Conservation (phyloP, 2,888 invertebrate species). For the Mesoligia furuncula region DNA sequence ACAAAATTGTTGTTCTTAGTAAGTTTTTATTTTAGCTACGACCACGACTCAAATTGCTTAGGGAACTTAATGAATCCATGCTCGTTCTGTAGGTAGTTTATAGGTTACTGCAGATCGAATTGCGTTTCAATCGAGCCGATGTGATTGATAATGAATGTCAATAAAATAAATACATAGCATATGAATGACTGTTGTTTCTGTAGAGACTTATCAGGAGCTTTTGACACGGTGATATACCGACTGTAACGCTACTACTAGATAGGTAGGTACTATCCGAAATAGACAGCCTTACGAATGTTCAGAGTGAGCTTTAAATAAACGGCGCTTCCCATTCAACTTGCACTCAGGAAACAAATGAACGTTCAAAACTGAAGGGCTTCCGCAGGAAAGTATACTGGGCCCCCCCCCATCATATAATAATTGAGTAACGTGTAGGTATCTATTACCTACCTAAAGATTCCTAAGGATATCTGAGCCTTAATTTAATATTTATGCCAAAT, state of each 20-base stretch:
- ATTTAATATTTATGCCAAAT: background rate
- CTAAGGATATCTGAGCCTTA: background rate
- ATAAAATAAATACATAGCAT: slow-evolving; percentile 38
- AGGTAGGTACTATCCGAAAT: background rate
- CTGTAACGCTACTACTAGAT: background rate
- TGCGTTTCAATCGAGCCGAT: background rate
- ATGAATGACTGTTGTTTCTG: background rate
- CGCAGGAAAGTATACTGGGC: background rate
- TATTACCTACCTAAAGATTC: background rate
- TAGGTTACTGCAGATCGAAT: background rate
- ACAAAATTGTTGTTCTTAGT: slow-evolving; percentile 4
- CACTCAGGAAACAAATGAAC: background rate
- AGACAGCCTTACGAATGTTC: too few species aligned
- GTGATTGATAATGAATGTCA: background rate
- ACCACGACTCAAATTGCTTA: background rate
- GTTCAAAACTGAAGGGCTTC: background rate
- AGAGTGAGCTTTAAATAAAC: background rate
- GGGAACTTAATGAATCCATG: background rate
- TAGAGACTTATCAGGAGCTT: background rate
- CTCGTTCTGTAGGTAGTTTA: background rate
- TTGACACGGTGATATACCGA: background rate
- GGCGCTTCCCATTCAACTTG: background rate
- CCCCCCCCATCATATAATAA: background rate
- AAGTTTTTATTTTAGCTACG: background rate
- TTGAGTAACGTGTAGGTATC: background rate